A percentile compares a stretch with the other conserved stretches of the same genome.
These are phyloP conservation scores for Erythrocercus mccallii DNA, from an alignment of 2,113 vertebrate species.

Conservation along the genomic window DNA sequence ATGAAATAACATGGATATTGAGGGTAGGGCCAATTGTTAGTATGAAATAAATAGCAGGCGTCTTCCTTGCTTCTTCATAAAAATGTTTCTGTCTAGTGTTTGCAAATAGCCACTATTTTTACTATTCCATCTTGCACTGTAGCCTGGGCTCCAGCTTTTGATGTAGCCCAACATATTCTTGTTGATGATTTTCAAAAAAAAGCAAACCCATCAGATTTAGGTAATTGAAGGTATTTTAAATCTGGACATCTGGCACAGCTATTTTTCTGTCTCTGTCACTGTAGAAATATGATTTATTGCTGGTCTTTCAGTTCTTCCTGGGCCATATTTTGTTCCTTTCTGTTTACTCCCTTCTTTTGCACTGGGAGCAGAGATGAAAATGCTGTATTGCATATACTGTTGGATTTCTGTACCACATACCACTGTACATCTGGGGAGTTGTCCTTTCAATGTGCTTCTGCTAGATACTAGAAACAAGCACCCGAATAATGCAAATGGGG, in stretches of 20 bases:
- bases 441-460: background rate
- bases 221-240: background rate
- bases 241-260: background rate
- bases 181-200: background rate
- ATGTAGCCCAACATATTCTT: background rate
- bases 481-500: background rate
- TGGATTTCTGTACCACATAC: background rate
- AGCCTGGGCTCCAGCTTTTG: background rate
- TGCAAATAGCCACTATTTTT: conserved; percentile 37
- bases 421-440: background rate
- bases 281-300: background rate
- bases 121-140: background rate
- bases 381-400: background rate
- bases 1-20: background rate
- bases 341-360: background rate
- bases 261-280: background rate
- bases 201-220: background rate
- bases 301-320: background rate
- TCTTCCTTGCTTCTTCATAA: conserved; percentile 41
- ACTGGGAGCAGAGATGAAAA: background rate
- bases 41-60: conserved; percentile 15
- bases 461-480: background rate
- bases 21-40: background rate
- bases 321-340: background rate
- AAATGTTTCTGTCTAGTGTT: background rate